Evolutionary conservation across 1,140 invertebrate genomes (phyloP).

Genomic region (Idris sp.): DNA sequence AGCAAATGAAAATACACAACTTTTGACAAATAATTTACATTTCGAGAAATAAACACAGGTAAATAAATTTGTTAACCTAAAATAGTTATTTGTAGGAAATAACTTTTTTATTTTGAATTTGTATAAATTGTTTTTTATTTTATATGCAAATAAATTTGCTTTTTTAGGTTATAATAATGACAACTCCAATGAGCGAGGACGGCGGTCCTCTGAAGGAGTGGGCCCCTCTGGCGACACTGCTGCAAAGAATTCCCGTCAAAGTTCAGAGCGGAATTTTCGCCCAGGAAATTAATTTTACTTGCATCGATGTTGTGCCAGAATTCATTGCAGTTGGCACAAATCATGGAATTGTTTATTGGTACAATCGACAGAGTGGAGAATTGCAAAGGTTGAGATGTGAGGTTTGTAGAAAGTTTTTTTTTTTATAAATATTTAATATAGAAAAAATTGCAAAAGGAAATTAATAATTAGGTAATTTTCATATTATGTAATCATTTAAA

Average conservation of each 20-base stretch:
- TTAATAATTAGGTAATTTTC: no score
- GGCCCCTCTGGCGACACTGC: slow-evolving; percentile 86
- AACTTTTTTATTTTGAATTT: no score
- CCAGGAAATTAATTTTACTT: slow-evolving; percentile 88
- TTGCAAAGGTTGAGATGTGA: slow-evolving; percentile 88
- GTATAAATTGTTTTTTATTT: background rate
- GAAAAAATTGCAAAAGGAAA: no score
- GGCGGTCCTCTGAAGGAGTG: slow-evolving; percentile 86
- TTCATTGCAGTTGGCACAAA: slow-evolving; percentile 92
- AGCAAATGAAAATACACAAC: no score
- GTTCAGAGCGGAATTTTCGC: slow-evolving; percentile 88
- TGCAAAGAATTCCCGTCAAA: slow-evolving; percentile 87
- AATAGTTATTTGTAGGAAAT: no score
- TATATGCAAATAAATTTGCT: background rate
- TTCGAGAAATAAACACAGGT: no score
- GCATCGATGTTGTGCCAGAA: slow-evolving; percentile 87
- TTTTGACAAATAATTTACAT: no score
- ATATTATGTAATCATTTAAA: no score
- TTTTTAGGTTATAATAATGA: slow-evolving; percentile 62
- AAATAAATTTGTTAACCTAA: no score
- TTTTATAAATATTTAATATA: no score
- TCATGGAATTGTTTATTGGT: slow-evolving; percentile 91
- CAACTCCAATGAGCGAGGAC: slow-evolving; percentile 79
- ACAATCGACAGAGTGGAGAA: slow-evolving; percentile 85
- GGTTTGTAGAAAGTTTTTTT: slow-evolving; percentile 76